phyloP scores from a whole-genome alignment of 2,113 vertebrate species.

The Callipepla californica region DNA sequence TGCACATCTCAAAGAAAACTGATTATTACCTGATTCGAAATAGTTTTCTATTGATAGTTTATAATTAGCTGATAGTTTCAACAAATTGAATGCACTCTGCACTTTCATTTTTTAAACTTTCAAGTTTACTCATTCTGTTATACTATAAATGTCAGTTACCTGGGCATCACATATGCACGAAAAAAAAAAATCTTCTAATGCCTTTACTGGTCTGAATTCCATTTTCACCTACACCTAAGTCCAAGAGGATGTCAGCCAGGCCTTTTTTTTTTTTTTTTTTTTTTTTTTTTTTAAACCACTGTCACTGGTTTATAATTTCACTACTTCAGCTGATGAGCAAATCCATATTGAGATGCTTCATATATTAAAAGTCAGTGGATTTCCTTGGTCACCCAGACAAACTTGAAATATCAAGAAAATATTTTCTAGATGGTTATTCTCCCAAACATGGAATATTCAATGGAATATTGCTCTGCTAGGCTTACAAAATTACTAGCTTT shows the following conservation, averaged over 20 bases:
- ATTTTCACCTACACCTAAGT: neutral
- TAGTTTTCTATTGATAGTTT: neutral
- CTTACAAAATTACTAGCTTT: neutral
- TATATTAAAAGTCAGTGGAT: neutral
- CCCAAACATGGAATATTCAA: neutral
- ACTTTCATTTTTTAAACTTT: neutral
- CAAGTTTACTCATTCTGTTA: neutral
- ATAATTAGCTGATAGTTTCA: neutral
- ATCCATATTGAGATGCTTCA: neutral
- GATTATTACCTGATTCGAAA: neutral
- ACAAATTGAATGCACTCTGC: neutral
- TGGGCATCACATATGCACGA: neutral
- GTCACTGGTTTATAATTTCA: neutral
- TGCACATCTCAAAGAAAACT: accelerated
- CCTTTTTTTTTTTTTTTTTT: constrained; percentile 9
- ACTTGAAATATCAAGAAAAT: neutral
- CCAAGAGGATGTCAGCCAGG: neutral
- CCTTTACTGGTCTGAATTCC: neutral
- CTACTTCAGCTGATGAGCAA: neutral
- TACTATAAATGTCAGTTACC: neutral
- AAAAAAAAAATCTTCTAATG: no score
- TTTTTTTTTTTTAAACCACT: neutral
- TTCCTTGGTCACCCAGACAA: neutral
- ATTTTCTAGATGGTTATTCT: neutral
- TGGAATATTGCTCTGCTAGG: neutral